Percentiles rank a stretch among this genome's conserved stretches.
Evolutionary conservation across 2,113 vertebrate genomes (phyloP).

Genomic region (Leptodactylus fuscus): DNA sequence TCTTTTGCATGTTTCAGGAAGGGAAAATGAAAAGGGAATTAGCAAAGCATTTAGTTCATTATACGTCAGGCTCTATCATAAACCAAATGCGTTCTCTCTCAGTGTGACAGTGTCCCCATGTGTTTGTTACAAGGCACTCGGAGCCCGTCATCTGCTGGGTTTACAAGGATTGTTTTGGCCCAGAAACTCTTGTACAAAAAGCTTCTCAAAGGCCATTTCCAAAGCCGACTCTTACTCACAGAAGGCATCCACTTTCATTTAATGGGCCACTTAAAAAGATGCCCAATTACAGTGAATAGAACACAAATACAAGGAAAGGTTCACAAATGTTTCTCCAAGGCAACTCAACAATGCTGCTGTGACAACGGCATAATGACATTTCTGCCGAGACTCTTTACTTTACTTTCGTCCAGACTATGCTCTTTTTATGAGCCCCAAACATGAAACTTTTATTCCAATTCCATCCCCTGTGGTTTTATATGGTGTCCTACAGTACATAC

Average conservation of each 20-base stretch:
- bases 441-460: not conserved
- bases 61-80: not conserved
- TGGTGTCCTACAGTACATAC: not conserved
- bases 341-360: constrained; percentile 32
- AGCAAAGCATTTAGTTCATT: not conserved
- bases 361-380: constrained; percentile 10
- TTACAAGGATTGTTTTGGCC: constrained; percentile 35
- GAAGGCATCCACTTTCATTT: constrained; percentile 26
- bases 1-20: not conserved
- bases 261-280: constrained; percentile 44
- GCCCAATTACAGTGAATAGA: constrained; percentile 49
- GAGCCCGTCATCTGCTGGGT: not conserved
- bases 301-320: constrained; percentile 13
- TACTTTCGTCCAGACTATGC: not conserved
- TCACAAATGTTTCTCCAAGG: constrained; percentile 53
- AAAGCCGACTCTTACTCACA: constrained; percentile 32
- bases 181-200: constrained; percentile 21
- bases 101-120: not conserved
- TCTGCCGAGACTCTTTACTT: constrained; percentile 24
- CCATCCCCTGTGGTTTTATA: not conserved
- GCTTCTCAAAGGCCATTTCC: constrained; percentile 43
- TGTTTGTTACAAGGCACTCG: not conserved
- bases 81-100: not conserved
- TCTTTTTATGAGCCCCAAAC: not conserved
- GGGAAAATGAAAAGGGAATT: no score